phyloP scores from a whole-genome alignment of 1,140 invertebrate genomes.

The Drosophila lini region DNA sequence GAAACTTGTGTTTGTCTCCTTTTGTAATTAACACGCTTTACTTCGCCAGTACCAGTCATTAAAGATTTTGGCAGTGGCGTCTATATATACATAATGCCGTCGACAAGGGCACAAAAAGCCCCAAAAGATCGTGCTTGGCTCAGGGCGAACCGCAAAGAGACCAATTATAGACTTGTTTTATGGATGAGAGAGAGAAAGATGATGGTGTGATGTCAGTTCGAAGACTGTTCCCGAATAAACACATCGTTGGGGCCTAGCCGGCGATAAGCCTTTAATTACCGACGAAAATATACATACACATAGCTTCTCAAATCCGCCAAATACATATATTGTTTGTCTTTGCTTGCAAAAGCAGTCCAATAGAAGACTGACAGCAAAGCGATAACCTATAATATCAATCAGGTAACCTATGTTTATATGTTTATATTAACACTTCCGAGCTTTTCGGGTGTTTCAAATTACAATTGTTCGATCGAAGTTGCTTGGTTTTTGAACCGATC shows the following conservation, averaged over 20 bases:
- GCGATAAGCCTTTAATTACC: slow-evolving; percentile 2
- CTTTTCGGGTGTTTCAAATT: slow-evolving; percentile 22
- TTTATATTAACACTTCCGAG: slow-evolving; percentile 18
- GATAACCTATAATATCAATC: slow-evolving; percentile 13
- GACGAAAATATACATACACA: neutral
- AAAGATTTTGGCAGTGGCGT: slow-evolving; percentile 10
- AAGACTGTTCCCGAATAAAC: slow-evolving; percentile 4
- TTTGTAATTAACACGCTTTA: slow-evolving; percentile 7
- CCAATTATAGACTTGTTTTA: slow-evolving; percentile 11
- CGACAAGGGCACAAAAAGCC: slow-evolving; percentile 9
- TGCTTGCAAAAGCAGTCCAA: slow-evolving; percentile 25
- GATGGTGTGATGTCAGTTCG: slow-evolving; percentile 4
- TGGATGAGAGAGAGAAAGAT: slow-evolving; percentile 3
- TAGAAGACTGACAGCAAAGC: slow-evolving; percentile 16
- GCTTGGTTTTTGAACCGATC: slow-evolving; percentile 32
- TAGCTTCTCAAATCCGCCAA: slow-evolving; percentile 20
- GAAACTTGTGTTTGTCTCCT: neutral
- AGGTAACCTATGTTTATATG: slow-evolving; percentile 43
- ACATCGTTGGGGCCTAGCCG: slow-evolving; percentile 21
- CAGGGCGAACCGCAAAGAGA: slow-evolving; percentile 8
- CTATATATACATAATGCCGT: no score
- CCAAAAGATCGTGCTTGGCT: slow-evolving; percentile 12
- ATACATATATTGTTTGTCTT: slow-evolving; percentile 16
- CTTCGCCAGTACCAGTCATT: slow-evolving; percentile 2
- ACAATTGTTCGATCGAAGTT: slow-evolving; percentile 31